Conservation (phyloP, 2,113 vertebrate species). For the Pterocles orientalis region DNA sequence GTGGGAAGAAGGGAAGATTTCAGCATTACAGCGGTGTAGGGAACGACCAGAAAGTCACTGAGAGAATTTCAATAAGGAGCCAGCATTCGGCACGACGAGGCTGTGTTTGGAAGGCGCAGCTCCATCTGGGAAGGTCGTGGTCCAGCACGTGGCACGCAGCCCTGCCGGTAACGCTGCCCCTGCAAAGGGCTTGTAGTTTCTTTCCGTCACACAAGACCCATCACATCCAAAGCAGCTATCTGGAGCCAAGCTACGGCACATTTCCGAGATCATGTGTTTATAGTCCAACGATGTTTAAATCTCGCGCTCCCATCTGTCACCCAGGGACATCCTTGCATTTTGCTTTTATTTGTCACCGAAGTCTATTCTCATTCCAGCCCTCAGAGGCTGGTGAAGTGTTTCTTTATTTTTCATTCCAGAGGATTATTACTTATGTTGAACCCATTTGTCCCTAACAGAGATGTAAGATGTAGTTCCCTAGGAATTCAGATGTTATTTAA, state of each 20-base stretch:
- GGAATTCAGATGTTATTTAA: slow-evolving; percentile 68
- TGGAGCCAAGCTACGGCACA: neutral
- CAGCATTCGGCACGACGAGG: neutral
- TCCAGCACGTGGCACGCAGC: neutral
- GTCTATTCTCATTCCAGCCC: neutral
- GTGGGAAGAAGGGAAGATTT: neutral
- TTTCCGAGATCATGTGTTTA: neutral
- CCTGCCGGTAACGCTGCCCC: neutral
- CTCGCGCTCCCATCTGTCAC: neutral
- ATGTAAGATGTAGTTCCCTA: slow-evolving; percentile 45
- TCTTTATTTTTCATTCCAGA: slow-evolving; percentile 16
- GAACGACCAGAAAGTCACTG: neutral
- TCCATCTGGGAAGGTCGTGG: neutral
- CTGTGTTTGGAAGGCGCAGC: neutral
- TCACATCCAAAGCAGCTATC: neutral
- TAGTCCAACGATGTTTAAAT: neutral
- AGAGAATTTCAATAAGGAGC: neutral
- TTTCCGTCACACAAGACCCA: neutral
- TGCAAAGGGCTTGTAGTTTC: neutral
- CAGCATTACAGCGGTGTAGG: neutral
- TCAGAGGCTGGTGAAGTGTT: neutral
- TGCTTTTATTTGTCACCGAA: neutral
- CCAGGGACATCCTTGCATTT: slow-evolving; percentile 12
- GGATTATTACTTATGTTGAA: slow-evolving; percentile 16
- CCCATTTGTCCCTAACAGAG: slow-evolving; percentile 40